Evolutionary conservation across 2,797 vertebrate genomes (phyloP).

Genomic region (Phyllotis vaccarum): DNA sequence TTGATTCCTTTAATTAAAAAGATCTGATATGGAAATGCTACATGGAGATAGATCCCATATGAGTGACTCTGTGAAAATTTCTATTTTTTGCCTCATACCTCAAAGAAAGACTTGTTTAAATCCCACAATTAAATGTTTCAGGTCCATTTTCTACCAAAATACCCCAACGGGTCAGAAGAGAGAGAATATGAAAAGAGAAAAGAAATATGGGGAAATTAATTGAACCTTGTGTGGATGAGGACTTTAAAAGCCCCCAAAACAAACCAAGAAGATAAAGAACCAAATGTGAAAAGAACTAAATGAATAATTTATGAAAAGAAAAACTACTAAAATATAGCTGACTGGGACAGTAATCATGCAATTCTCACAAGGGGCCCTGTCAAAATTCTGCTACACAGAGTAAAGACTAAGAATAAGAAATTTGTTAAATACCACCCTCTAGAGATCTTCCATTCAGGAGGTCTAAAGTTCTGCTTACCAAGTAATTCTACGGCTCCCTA

Average conservation of each 20-base stretch:
- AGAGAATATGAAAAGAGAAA: background rate
- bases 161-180: background rate
- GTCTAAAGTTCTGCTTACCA: background rate
- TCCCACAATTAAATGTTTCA: conserved; percentile 61
- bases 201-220: background rate
- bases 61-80: conserved; percentile 40
- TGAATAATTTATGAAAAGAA: conserved; percentile 19
- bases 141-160: conserved; percentile 13
- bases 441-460: background rate
- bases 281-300: conserved; percentile 9
- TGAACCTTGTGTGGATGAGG: background rate
- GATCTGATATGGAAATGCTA: conserved; percentile 68
- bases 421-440: background rate
- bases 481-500: background rate
- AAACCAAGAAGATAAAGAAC: background rate
- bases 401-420: background rate
- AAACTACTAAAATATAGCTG: conserved; percentile 28
- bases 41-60: conserved; percentile 67
- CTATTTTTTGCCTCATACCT: conserved; percentile 47
- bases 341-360: conserved; percentile 27
- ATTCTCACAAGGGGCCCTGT: background rate
- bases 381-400: background rate
- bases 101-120: conserved; percentile 40
- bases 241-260: background rate
- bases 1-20: conserved; percentile 81